Percentiles rank a stretch among this genome's conserved stretches.
Conservation (phyloP, 2,888 invertebrate genomes). For the Rotaria macrura region DNA sequence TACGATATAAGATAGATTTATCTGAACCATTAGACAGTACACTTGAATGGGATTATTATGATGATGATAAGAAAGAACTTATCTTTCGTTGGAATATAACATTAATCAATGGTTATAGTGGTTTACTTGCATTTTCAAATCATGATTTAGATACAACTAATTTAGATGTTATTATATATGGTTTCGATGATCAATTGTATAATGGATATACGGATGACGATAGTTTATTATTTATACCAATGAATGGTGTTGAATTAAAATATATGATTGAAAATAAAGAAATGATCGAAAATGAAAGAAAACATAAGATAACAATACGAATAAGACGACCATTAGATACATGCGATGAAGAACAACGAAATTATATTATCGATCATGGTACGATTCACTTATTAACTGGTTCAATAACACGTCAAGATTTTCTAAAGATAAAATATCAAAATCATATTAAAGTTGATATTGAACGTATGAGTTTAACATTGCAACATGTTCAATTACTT, state of each 20-base stretch:
- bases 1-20: not conserved
- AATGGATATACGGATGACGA: not conserved
- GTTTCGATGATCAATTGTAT: not conserved
- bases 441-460: not conserved
- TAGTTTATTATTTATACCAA: not conserved
- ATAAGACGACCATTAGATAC: conserved; percentile 26
- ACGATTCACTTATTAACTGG: conserved; percentile 19
- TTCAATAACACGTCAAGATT: not conserved
- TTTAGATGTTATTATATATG: not conserved
- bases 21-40: not conserved
- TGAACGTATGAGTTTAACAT: not conserved
- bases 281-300: not conserved
- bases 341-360: conserved; percentile 21
- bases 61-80: not conserved
- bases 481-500: conserved; percentile 11
- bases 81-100: not conserved
- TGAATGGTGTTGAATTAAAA: not conserved
- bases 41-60: not conserved
- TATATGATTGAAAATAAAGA: not conserved
- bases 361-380: conserved; percentile 26
- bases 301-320: not conserved
- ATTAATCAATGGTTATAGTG: not conserved
- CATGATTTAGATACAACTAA: not conserved
- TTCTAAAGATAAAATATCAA: not conserved
- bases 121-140: not conserved